Percentiles rank a stretch among this genome's conserved stretches.
Evolutionary conservation across 2,888 invertebrate species (phyloP).

Genomic region (Dorcus parallelipipedus): DNA sequence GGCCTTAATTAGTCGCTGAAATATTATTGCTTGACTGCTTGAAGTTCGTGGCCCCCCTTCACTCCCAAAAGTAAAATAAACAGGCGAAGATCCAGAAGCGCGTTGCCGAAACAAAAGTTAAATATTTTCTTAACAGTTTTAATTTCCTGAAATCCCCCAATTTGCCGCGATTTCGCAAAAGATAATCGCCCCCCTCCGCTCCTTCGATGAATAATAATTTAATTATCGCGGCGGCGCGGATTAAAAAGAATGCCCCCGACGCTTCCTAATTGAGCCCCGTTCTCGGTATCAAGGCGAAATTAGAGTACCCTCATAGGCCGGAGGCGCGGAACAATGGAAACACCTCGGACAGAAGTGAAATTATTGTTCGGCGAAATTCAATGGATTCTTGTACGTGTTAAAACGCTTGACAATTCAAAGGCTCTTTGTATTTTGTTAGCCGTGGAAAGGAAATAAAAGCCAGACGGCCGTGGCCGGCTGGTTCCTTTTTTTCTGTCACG

Average conservation of each 20-base stretch:
- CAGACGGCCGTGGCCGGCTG: background rate
- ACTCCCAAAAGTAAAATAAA: too few relatives aligned
- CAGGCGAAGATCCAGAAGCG: too few relatives aligned
- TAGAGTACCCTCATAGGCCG: background rate
- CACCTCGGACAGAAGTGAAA: background rate
- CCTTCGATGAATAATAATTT: background rate
- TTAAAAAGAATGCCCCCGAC: background rate
- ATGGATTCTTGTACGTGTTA: background rate
- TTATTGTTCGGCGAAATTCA: slow-evolving; percentile 1
- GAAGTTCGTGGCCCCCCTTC: too few relatives aligned
- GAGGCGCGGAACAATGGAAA: background rate
- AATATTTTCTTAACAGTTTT: too few relatives aligned
- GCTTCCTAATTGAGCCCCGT: too few relatives aligned
- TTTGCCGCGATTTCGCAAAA: too few relatives aligned
- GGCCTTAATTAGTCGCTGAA: too few relatives aligned
- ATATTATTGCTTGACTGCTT: too few relatives aligned
- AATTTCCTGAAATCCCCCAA: too few relatives aligned
- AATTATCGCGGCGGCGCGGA: background rate
- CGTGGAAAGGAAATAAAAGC: background rate
- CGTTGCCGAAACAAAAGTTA: too few relatives aligned
- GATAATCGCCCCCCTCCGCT: too few relatives aligned
- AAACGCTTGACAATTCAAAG: background rate
- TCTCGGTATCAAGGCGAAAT: background rate
- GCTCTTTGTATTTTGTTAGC: background rate
- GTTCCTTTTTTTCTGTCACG: too few relatives aligned